Base-by-base conservation (phyloP, 2,113 vertebrate species). In the Archilochus colubris region DNA sequence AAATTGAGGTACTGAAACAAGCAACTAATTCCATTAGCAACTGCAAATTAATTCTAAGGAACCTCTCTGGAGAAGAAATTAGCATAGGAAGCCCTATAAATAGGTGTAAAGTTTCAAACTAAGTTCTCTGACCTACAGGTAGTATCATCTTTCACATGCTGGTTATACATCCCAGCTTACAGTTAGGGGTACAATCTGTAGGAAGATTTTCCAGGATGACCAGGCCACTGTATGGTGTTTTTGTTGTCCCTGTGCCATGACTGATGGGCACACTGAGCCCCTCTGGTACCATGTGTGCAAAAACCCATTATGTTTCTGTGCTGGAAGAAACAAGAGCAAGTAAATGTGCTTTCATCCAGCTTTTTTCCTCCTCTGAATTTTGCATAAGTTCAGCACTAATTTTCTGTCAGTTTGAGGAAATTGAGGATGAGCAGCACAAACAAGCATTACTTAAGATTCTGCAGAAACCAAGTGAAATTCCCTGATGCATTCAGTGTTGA, bases 1-100 rank as follows among this genome's bases (percentile, higher is more conserved):
- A 92, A 91, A 63, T 48, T 54, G 63, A 92, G 61, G 63, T 87
- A 85, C 50, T 73, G 93, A 89, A 96, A 94, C 89, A 94, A 91
- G 81, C 54, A 93, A 82, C 70, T 89, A 69, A 94, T 85, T 89
- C 72, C 18, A 43, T 94, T 96, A 93, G 43, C 74, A 82, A 50
- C 38, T 75, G 54, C 67, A 91, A 73, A 91, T 96, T 82, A 91
- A 89, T 94, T 82, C 82, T 53, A 21, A 69, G 78, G 67, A 92
- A 19, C 40, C 38, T 87, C 86, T 83, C 54, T 87, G 58, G 91
- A 87, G 77, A 33, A 90, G 36, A 54, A 79, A 58, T 68, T 79
- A 78, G 30, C 77, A 31, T 61, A 72, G 80, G 80, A 95, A 84
- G 48, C 62, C 38, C 43, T 64, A 19, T 64, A 57, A 86, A 73